Percentiles rank a stretch among this genome's conserved stretches.
These are phyloP conservation scores for Tenthredo distinguenda DNA, from an alignment of 2,888 invertebrate species.

Conservation along the genomic window DNA sequence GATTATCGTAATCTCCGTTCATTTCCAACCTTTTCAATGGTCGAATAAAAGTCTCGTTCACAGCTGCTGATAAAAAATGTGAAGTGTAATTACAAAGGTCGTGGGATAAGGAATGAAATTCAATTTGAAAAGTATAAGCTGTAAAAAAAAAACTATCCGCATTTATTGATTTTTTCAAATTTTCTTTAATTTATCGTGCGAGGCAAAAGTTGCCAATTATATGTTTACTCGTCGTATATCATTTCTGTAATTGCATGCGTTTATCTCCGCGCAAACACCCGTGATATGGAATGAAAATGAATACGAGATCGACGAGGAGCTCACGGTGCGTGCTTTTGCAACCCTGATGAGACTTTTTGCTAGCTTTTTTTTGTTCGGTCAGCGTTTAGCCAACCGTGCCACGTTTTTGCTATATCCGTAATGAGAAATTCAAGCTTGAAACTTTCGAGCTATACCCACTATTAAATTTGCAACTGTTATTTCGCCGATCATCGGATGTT, in stretches of 20 bases:
- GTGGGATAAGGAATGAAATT: not conserved
- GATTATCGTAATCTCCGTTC: not conserved
- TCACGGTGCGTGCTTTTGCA: conserved; percentile 27
- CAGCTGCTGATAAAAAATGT: not conserved
- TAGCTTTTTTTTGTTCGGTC: not conserved
- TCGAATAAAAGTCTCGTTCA: not conserved
- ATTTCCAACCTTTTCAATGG: not conserved
- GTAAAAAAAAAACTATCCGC: too few species aligned
- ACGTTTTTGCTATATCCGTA: conserved; percentile 21
- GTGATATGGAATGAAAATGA: conserved; percentile 15
- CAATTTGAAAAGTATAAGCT: too few species aligned
- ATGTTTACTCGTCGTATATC: not conserved
- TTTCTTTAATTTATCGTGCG: not conserved
- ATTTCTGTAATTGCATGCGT: not conserved
- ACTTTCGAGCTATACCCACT: not conserved
- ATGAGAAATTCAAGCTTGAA: conserved; percentile 8
- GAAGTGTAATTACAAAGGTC: not conserved
- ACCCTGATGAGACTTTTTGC: conserved; percentile 15
- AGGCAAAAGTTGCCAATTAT: not conserved
- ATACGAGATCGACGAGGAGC: not conserved
- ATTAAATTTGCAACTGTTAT: conserved; percentile 8
- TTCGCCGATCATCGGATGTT: not conserved
- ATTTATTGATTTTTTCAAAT: not conserved
- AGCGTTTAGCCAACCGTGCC: conserved; percentile 29
- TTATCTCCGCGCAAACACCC: conserved; percentile 5